Percentiles rank a stretch among this genome's conserved stretches.
Evolutionary conservation across 2,797 vertebrate species (phyloP).

Genomic region (Synaphobranchus kaupii): DNA sequence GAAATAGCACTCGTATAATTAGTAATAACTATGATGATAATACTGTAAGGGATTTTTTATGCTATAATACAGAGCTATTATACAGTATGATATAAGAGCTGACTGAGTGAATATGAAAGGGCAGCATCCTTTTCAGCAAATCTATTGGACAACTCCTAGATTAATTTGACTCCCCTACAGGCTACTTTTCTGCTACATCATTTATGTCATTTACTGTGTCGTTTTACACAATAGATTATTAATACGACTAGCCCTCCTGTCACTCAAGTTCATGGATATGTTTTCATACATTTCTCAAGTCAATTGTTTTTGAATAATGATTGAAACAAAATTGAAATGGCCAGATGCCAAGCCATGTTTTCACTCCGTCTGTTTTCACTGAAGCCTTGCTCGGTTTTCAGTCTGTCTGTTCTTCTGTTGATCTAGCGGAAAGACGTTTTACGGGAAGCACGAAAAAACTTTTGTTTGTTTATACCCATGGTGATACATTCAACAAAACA

Average conservation of each 20-base stretch:
- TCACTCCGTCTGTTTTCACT: not conserved
- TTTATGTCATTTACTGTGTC: not conserved
- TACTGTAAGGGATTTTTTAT: too few relatives aligned
- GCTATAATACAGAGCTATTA: not conserved
- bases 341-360: not conserved
- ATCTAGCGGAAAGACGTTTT: not conserved
- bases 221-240: not conserved
- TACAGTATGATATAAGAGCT: not conserved
- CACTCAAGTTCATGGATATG: too few relatives aligned
- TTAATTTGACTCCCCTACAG: not conserved
- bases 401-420: not conserved
- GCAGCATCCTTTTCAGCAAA: not conserved
- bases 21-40: too few relatives aligned
- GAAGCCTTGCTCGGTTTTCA: not conserved
- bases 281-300: not conserved
- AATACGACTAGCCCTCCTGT: not conserved
- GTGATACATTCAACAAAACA: slow-evolving; percentile 1
- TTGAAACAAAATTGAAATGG: not conserved
- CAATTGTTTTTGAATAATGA: not conserved
- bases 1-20: too few relatives aligned
- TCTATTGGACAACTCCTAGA: not conserved
- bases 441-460: not conserved
- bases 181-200: not conserved
- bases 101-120: not conserved
- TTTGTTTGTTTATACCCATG: not conserved